Evolutionary conservation across 2,113 vertebrate genomes (phyloP).

Genomic region (Stictonetta naevosa): DNA sequence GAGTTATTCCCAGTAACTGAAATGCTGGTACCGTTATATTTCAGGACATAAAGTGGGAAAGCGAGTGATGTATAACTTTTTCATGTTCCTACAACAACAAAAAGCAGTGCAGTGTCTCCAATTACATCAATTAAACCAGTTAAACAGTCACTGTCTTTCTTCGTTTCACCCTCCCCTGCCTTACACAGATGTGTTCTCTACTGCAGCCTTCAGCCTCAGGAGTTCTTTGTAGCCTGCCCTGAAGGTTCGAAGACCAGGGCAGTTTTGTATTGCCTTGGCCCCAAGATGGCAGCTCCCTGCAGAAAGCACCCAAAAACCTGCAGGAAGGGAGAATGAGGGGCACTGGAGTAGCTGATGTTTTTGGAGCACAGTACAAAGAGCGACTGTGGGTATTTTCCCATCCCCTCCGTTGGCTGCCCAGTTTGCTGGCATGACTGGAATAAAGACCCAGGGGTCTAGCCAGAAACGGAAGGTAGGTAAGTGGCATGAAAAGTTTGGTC

Average conservation of each 20-base stretch:
- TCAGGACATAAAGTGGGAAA: neutral
- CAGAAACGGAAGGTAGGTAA: neutral
- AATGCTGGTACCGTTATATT: neutral
- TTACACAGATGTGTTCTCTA: neutral
- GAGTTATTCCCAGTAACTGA: neutral
- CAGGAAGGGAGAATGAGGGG: neutral
- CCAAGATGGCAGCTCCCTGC: accelerated
- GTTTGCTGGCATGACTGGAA: neutral
- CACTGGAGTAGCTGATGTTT: neutral
- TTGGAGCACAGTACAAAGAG: neutral
- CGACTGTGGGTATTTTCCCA: neutral
- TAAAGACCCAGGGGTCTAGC: neutral
- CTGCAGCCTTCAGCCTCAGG: neutral
- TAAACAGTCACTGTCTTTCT: neutral
- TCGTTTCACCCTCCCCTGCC: neutral
- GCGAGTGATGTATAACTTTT: neutral
- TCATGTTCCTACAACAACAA: neutral
- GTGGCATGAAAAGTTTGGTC: neutral
- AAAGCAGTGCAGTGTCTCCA: neutral
- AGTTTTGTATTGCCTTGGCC: neutral
- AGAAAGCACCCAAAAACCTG: neutral
- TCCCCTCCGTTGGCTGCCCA: neutral
- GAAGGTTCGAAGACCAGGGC: neutral
- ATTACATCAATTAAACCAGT: neutral
- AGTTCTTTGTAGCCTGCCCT: neutral